Base-by-base conservation (phyloP, 2,113 vertebrate genomes). In the Chiloscyllium plagiosum region DNA sequence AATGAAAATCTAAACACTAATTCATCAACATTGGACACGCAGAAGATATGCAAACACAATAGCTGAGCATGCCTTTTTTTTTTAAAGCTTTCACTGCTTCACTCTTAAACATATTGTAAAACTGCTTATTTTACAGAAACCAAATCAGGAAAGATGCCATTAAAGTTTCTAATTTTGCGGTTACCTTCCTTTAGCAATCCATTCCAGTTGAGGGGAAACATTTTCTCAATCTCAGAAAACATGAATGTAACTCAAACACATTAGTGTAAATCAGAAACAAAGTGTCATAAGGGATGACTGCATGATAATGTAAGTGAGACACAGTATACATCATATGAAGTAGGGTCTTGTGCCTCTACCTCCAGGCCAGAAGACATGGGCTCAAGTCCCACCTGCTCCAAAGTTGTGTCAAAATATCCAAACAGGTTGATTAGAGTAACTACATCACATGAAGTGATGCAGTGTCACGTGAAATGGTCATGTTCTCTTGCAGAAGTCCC, bases 21-120 rank as follows among this genome's bases (percentile, higher is more conserved):
- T 96, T 97, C 96, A 96, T 97, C 96, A 97, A 72, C 86, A 96
- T 95, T 96, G 89, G 65, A 66, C 96, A 97, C 96, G 96, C 85
- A 95, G 95, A 96, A 83, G 96, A 94, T 95, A 96, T 96, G 76
- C 95, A 89, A 52, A 56, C 96, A 96, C 3, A 52, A 86, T 0
- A 61, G 4, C 26, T 5, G 76, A 95, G 29, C 85, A 94, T 47
- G 4, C n/a, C 13, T 12, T 20, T 83, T 83, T 42, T 76, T 83
- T 90, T 10, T 1, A 2, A 52, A 52, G 56, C 52, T 90, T 61
- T 52, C 24, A 17, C 52, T 61, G 33, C 37, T 42, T 42, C 37
- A 83, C 4, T 83, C n/a, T 37, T 83, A 83, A 42, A 83, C 3
- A 19, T 42, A 7, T 6, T n/a, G 22, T 22, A 83, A 83, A 83